These are phyloP conservation scores for Mesaphorura yosii DNA, from an alignment of 1,140 invertebrate species.

Conservation along the genomic window DNA sequence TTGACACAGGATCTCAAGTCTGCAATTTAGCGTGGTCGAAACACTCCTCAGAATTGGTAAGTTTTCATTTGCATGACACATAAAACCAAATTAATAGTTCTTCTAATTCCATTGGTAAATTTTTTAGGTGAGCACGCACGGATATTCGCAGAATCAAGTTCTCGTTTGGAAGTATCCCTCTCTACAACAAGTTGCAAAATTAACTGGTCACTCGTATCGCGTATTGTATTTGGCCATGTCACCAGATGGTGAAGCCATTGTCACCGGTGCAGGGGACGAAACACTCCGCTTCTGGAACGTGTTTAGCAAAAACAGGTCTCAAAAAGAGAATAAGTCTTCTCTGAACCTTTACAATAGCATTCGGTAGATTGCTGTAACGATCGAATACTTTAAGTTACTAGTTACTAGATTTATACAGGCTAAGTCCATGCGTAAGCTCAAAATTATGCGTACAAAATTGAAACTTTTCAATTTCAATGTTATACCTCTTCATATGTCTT, in stretches of 20 bases:
- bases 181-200: constrained; percentile 90
- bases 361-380: constrained; percentile 44
- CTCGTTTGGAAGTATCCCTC: constrained; percentile 99
- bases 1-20: constrained; percentile 95
- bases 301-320: constrained; percentile 90
- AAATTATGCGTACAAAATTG: background rate
- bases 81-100: constrained; percentile 4
- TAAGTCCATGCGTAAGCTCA: too few species aligned
- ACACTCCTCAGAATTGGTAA: constrained; percentile 90
- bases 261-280: constrained; percentile 98
- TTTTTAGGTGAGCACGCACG: constrained; percentile 78
- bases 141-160: constrained; percentile 99
- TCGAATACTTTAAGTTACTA: too few species aligned
- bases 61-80: constrained; percentile 21
- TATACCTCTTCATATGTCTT: too few species aligned
- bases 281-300: constrained; percentile 99
- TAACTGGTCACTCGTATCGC: constrained; percentile 94
- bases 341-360: constrained; percentile 90
- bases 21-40: constrained; percentile 99
- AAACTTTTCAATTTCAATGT: too few species aligned
- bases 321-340: constrained; percentile 89
- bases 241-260: constrained; percentile 97
- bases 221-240: constrained; percentile 96
- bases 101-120: background rate
- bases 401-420: too few species aligned